Evolutionary conservation across 2,888 invertebrate genomes (phyloP).

Genomic region (Xylota segnis): DNA sequence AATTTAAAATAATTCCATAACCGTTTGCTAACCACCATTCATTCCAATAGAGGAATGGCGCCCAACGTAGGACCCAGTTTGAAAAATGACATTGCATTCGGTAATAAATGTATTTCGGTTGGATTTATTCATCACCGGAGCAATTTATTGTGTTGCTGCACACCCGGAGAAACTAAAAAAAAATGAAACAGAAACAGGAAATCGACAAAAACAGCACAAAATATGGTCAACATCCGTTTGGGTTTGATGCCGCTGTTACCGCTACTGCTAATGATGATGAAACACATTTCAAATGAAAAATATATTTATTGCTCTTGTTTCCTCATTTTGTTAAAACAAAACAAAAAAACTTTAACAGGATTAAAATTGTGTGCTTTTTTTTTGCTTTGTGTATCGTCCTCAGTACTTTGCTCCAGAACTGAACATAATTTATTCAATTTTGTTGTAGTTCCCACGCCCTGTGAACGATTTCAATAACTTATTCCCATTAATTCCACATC

Average conservation of each 20-base stretch:
- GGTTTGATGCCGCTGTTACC: slow-evolving; percentile 18
- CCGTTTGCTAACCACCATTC: slow-evolving; percentile 43
- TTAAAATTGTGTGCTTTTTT: slow-evolving; percentile 19
- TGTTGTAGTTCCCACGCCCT: neutral
- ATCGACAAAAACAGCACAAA: slow-evolving; percentile 39
- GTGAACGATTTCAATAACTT: slow-evolving; percentile 34
- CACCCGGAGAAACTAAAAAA: neutral
- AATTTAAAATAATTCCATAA: slow-evolving; percentile 74
- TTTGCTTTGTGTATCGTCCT: too few relatives aligned
- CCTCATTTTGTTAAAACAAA: slow-evolving; percentile 7
- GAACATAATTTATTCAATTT: slow-evolving; percentile 53
- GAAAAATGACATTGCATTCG: slow-evolving; percentile 69
- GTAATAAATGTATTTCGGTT: slow-evolving; percentile 66
- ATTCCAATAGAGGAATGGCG: slow-evolving; percentile 27
- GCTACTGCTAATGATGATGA: slow-evolving; percentile 56
- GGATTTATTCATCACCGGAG: slow-evolving; percentile 65
- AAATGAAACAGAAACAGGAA: neutral
- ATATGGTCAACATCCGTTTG: slow-evolving; percentile 59
- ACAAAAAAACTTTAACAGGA: slow-evolving; percentile 59
- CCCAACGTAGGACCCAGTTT: slow-evolving; percentile 44
- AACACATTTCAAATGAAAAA: slow-evolving; percentile 46
- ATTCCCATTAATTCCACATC: slow-evolving; percentile 70
- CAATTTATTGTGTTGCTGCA: slow-evolving; percentile 51
- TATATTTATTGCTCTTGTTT: slow-evolving; percentile 24
- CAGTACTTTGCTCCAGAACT: too few relatives aligned